These are phyloP conservation scores for Celastrina argiolus DNA, from an alignment of 2,888 invertebrate genomes.

Conservation along the genomic window DNA sequence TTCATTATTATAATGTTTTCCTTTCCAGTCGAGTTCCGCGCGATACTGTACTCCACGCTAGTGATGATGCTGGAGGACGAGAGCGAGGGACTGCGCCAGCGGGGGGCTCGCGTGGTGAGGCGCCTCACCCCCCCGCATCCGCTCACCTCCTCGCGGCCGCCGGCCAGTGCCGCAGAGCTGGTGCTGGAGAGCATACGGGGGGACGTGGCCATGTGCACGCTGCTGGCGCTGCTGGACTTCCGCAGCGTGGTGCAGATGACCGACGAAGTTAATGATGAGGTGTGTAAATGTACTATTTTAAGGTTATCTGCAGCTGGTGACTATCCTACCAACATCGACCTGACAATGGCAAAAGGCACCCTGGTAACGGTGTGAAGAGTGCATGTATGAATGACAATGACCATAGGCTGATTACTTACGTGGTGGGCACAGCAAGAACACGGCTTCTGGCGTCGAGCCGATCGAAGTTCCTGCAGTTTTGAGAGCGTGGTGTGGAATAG, in stretches of 20 bases:
- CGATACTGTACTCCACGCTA: conserved; percentile 55
- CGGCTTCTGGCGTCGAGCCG: too few species aligned
- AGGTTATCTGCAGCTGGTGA: too few species aligned
- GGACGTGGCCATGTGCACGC: conserved; percentile 37
- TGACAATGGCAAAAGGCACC: conserved; percentile 29
- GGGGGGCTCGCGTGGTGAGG: conserved; percentile 34
- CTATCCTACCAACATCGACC: conserved; percentile 39
- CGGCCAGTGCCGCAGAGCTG: not conserved
- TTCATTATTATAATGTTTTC: not conserved
- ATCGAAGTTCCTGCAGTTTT: too few species aligned
- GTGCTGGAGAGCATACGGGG: conserved; percentile 23
- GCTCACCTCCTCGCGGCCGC: not conserved
- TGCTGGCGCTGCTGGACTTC: conserved; percentile 56
- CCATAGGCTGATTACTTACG: not conserved
- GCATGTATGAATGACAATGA: conserved; percentile 1
- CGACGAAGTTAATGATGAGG: conserved; percentile 54
- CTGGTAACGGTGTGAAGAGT: conserved; percentile 28
- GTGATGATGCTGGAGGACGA: conserved; percentile 76
- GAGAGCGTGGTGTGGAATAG: too few species aligned
- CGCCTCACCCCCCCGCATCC: not conserved
- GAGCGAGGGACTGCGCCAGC: conserved; percentile 55
- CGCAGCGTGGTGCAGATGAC: conserved; percentile 48
- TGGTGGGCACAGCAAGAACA: too few species aligned
- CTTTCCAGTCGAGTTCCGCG: conserved; percentile 49
- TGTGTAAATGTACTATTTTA: too few species aligned